Evolutionary conservation across 2,797 vertebrate species (phyloP).

Genomic region (Notoglanidium macrostoma): DNA sequence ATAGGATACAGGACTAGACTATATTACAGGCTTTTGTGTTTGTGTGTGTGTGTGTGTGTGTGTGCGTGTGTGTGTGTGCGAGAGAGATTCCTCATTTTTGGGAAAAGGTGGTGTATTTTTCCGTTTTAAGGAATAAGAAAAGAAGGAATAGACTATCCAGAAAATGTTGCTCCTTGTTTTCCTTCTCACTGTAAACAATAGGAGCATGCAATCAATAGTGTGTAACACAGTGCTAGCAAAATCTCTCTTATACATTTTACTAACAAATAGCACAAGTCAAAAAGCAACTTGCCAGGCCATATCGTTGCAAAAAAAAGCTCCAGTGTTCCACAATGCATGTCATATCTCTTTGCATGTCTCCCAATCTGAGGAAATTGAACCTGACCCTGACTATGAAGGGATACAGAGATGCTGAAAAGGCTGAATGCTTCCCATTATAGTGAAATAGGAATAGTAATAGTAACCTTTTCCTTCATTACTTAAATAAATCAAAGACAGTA

Average conservation of each 20-base stretch:
- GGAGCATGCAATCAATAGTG: constrained; percentile 59
- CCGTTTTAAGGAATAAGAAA: background rate
- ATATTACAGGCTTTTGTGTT: background rate
- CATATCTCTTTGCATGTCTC: background rate
- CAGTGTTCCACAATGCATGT: too few species aligned
- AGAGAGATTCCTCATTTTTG: background rate
- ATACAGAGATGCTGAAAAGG: background rate
- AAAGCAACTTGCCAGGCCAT: too few species aligned
- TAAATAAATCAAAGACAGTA: background rate
- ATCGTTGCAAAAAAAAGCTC: background rate
- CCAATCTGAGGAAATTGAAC: background rate
- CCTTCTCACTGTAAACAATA: constrained; percentile 65
- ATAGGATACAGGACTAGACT: background rate
- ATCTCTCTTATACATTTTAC: background rate
- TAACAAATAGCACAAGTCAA: too few species aligned
- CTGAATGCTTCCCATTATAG: background rate
- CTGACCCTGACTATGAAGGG: constrained; percentile 11
- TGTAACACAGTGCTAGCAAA: background rate
- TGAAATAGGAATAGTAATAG: background rate
- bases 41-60: background rate
- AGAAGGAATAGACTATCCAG: background rate
- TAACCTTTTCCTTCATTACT: background rate
- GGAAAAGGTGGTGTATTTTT: background rate
- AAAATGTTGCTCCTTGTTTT: background rate
- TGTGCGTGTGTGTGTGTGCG: background rate